Percentiles rank a stretch among this genome's conserved stretches.
Evolutionary conservation across 2,113 vertebrate species (phyloP).

Genomic region (Ictalurus furcatus): DNA sequence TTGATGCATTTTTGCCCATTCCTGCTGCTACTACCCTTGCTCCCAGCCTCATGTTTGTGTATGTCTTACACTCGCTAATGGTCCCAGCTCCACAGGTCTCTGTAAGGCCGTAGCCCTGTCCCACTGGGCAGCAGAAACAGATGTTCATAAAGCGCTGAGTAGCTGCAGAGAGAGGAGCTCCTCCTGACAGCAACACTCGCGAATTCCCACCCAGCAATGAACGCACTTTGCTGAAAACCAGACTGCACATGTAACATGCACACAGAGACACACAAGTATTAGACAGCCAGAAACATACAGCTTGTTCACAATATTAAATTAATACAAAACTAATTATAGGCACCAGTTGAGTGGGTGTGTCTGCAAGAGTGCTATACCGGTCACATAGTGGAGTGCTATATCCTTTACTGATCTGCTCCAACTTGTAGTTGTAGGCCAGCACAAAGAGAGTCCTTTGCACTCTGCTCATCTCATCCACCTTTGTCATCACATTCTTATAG

Average conservation of each 20-base stretch:
- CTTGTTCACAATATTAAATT: not conserved
- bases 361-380: slow-evolving; percentile 68
- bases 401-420: slow-evolving; percentile 95
- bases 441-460: slow-evolving; percentile 90
- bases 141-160: slow-evolving; percentile 99
- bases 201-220: slow-evolving; percentile 88
- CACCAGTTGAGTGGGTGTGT: not conserved
- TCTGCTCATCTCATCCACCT: slow-evolving; percentile 93
- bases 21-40: not conserved
- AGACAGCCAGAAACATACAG: not conserved
- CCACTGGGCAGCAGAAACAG: slow-evolving; percentile 96
- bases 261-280: slow-evolving; percentile 18
- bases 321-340: not conserved
- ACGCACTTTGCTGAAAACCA: slow-evolving; percentile 90
- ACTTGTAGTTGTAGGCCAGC: slow-evolving; percentile 98
- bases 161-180: slow-evolving; percentile 89
- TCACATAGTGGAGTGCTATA: slow-evolving; percentile 89
- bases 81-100: slow-evolving; percentile 92
- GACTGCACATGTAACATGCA: slow-evolving; percentile 71
- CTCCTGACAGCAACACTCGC: slow-evolving; percentile 87
- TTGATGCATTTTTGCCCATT: not conserved
- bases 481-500: slow-evolving; percentile 98
- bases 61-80: slow-evolving; percentile 83
- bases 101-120: slow-evolving; percentile 94
- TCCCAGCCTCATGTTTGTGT: not conserved